Base-by-base conservation (phyloP, 2,113 vertebrate genomes). In the Callopanchax toddi region DNA sequence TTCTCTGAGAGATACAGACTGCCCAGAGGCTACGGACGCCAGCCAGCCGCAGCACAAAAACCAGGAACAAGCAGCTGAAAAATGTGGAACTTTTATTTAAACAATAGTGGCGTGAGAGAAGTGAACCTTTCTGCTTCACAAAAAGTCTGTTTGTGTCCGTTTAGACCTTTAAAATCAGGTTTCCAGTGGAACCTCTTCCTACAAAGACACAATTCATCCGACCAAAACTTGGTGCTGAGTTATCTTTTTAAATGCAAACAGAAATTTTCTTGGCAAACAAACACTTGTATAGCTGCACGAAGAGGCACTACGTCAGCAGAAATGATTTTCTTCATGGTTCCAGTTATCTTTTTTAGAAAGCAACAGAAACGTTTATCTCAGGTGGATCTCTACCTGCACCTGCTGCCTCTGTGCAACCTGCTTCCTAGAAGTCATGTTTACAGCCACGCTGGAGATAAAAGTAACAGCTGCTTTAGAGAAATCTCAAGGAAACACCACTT, bases 61-160 rank as follows among this genome's bases (percentile, higher is more conserved):
- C 45, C 53, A 78, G 85, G 85, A 86, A 89, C 61, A 46, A 73
- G 57, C 45, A 49, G 56, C 44, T 82, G 32, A 67, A 54, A 56
- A 86, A 89, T 65, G 82, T 78, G 76, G 84, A 85, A 88, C 77
- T 76, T 82, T 68, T 60, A 46, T 62, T 69, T 5, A 73, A 54
- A 88, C 73, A 81, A 81, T 78, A 44, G 67, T 20, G 3, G 11
- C 8, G 21, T 50, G 51, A 70, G 57, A 81, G 76, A 83, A 84
- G 76, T 72, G 39, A 71, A 39, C 4, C 0, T 0, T 52, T 69
- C 15, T 13, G 26, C 46, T 59, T 67, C 20, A 10, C 56, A 44
- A 59, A n/a, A 80, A 72, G 56, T 60, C 29, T 32, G 6, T 43
- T 37, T 64, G 11, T 44, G 21, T 43, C 26, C 16, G 8, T 17